Evolutionary conservation across 2,113 vertebrate genomes (phyloP), one percentile per base, ranked within the genome.

Genomic region (Protobothrops mucrosquamatus): DNA sequence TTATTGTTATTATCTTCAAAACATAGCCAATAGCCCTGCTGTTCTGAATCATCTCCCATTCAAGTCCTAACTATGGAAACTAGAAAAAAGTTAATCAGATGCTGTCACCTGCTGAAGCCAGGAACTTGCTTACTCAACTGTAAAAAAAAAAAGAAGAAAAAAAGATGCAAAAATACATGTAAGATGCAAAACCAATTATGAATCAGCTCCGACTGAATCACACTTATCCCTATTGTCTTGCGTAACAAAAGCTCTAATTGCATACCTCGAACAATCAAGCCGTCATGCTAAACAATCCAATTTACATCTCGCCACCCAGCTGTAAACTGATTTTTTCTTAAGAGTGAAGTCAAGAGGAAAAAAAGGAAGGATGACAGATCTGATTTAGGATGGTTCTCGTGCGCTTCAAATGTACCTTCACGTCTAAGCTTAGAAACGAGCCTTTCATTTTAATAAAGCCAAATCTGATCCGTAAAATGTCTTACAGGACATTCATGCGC

Each of bases 191-290:
- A 1, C 85, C 88, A 74, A 39, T 26, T 43, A 88, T 64, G 2
- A 57, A 85, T 94, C 94, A 94, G 34, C 1, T 43, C 57, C 89
- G 9, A 56, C 69, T 90, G 90, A 94, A 90, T 85, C 88, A 74
- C 3, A 91, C 55, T 91, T 94, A n/a, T 39, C 14, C 89, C 52
- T 90, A 92, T 92, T 34, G 92, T 94, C 12, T 29, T 26, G 26
- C 0, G 0, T 93, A 92, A 93, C 6, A 74, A 92, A 92, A 95
- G 87, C 26, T 6, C 1, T 91, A 89, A 85, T 93, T 95, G 87
- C 87, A 89, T 26, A 93, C 48, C 92, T 91, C 92, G 90, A 11
- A 1, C 39, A 86, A 87, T 39, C 89, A 92, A 93, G 93, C 39
- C 22, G 89, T 85, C 88, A 15, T 87, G n/a, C 11, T 61, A 39